Base-by-base conservation (phyloP, 2,888 invertebrate species). In the Drosophila anomalata region DNA sequence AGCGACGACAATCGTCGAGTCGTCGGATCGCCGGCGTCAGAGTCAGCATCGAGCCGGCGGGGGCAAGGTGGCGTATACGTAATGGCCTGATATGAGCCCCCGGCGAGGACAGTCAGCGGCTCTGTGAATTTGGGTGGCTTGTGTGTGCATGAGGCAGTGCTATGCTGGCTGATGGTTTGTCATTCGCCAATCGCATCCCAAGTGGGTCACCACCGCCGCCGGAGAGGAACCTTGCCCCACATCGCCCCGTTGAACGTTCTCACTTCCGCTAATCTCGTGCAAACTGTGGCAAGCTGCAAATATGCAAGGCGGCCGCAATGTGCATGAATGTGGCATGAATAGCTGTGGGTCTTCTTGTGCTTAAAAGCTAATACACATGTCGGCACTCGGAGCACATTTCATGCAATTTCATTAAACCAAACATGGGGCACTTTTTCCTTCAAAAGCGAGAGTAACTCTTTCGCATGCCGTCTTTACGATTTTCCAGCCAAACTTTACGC, bases 61-160 rank as follows among this genome's bases (percentile, higher is more conserved):
- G 52, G 63, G 54, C 72, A 61, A 70, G 53, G 78, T 59, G 76
- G 76, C 79, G 76, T 77, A 80, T 80, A 80, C 78, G 83, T 76
- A 80, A 78, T 67, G 66, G 39, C 53, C 53, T 63, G 69, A 71
- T 56, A 69, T 47, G 51, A 55, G 41, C 62, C 57, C 33, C 68
- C 14, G 47, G 46, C 42, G 53, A 50, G 48, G 36, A 60, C 33
- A 46, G 54, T 33, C 17, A 54, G 31, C n/a, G 42, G 42, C 26
- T 44, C 24, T 29, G 17, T 20, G 41, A 11, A 31, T 17, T 42
- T 22, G 54, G 48, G 31, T 47, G 48, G 42, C n/a, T 26, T 50
- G 17, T 29, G 36, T 36, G 48, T 42, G 9, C 9, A 29, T 29
- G 29, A 29, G 3, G 29, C 8, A 29, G 29, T 29, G 48, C 29